Evolutionary conservation across 2,888 invertebrate genomes (phyloP), one percentile per base, ranked within the genome.

Genomic region (Cephonodes hylas): DNA sequence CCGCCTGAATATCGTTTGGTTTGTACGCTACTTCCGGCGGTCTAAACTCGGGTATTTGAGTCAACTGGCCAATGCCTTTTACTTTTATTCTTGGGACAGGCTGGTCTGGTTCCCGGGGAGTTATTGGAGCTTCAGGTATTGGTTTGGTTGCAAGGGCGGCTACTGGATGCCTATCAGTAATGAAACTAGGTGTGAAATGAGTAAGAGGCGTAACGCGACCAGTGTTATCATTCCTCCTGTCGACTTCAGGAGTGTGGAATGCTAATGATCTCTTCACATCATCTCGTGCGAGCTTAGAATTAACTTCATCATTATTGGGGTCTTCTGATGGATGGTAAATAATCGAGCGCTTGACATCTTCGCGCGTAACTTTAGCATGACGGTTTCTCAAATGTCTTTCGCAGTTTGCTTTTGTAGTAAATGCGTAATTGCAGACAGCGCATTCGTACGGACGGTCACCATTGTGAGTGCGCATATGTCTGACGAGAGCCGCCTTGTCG

Each of bases 351-450:
- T 98, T 97, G 0, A 98, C 96, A 73, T 98, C 98, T 71, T 98
- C 97, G 61, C 97, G 94, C 1, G 96, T 96, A 0, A 95, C 94
- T 85, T 97, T 97, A 0, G 96, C 95, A 78, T 99, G 99, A 23
- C 98, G 94, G 84, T 99, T 99, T 68, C 98, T 94, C 73, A 99
- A 93, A 84, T 99, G 99, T 5, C 99, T 93, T 88, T 99, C 99
- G 84, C 99, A 99, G 82, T 99, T 99, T 1, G 99, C 98, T 90
- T 99, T 98, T 0, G 99, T 99, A 25, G 99, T 99, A 85, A 99
- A 99, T 2, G 98, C 98, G 80, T 97, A 98, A 78, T 97, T 97
- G 85, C 99, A 99, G n/a, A 98, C 94, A 0, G 96, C 95, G 80
- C 99, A 99, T 84, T 98, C 97, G 81, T 97, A 99, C 0, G 99